Evolutionary conservation across 2,888 invertebrate genomes (phyloP).

Genomic region (Andrena haemorrhoa): DNA sequence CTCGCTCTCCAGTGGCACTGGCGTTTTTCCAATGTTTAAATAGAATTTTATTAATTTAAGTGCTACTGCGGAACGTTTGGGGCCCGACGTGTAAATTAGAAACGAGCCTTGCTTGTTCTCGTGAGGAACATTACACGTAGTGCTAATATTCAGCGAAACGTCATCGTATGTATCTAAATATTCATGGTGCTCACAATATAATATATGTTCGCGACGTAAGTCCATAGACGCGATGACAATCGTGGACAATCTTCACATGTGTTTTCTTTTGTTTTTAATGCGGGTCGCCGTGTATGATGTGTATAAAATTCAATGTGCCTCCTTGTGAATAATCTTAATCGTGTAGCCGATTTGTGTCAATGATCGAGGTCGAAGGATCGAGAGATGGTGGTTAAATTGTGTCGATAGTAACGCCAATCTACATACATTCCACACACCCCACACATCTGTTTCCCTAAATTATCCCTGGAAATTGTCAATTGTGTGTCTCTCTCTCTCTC

Average conservation of each 20-base stretch:
- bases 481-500: conserved; percentile 24
- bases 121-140: neutral
- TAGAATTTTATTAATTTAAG: too few species aligned
- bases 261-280: conserved; percentile 29
- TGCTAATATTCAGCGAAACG: conserved; percentile 22
- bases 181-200: conserved; percentile 57
- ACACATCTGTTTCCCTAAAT: neutral
- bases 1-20: too few species aligned
- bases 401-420: conserved; percentile 17
- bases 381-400: conserved; percentile 39
- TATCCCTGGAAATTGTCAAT: conserved; percentile 43
- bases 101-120: conserved; percentile 33
- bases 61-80: conserved; percentile 41
- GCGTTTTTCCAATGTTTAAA: neutral
- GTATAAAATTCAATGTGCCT: conserved; percentile 51
- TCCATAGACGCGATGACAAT: neutral
- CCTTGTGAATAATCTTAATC: conserved; percentile 66
- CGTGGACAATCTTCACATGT: conserved; percentile 11
- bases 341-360: conserved; percentile 24
- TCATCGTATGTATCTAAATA: conserved; percentile 51
- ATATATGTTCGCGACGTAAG: conserved; percentile 46
- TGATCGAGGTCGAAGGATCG: conserved; percentile 17
- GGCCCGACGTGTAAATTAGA: conserved; percentile 34
- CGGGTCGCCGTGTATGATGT: conserved; percentile 52
- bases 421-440: neutral